Conservation (phyloP, 2,888 invertebrate species). For the Melikaiella ostensackeni region DNA sequence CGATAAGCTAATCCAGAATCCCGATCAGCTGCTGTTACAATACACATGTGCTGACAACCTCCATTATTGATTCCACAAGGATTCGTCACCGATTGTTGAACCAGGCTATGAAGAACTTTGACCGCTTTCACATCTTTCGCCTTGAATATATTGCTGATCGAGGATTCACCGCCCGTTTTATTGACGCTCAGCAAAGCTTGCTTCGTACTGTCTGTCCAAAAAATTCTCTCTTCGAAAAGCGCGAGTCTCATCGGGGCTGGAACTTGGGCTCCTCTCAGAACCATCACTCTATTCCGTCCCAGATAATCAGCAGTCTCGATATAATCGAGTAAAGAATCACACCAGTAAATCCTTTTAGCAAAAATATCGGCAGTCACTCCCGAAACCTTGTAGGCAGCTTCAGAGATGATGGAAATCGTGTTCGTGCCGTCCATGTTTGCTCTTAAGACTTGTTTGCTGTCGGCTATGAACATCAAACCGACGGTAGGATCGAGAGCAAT, state of each 20-base stretch:
- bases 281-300: constrained; percentile 88
- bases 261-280: constrained; percentile 89
- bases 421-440: constrained; percentile 97
- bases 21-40: constrained; percentile 86
- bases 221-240: constrained; percentile 91
- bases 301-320: constrained; percentile 97
- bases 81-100: constrained; percentile 84
- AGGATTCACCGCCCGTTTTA: constrained; percentile 88
- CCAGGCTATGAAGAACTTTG: constrained; percentile 87
- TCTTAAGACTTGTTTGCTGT: constrained; percentile 89
- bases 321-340: constrained; percentile 95
- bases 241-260: constrained; percentile 91
- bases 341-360: constrained; percentile 95
- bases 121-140: constrained; percentile 91
- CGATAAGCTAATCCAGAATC: constrained; percentile 88
- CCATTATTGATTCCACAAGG: constrained; percentile 94
- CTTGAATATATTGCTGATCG: constrained; percentile 89
- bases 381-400: constrained; percentile 95
- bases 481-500: constrained; percentile 94
- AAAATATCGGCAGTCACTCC: constrained; percentile 95
- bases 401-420: constrained; percentile 89
- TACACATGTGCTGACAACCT: constrained; percentile 95
- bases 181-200: constrained; percentile 93
- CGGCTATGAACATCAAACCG: constrained; percentile 93
- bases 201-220: constrained; percentile 95